Percentiles rank a stretch among this genome's conserved stretches.
Conservation (phyloP, 1,140 invertebrate species). For the Phocides pigmalion region DNA sequence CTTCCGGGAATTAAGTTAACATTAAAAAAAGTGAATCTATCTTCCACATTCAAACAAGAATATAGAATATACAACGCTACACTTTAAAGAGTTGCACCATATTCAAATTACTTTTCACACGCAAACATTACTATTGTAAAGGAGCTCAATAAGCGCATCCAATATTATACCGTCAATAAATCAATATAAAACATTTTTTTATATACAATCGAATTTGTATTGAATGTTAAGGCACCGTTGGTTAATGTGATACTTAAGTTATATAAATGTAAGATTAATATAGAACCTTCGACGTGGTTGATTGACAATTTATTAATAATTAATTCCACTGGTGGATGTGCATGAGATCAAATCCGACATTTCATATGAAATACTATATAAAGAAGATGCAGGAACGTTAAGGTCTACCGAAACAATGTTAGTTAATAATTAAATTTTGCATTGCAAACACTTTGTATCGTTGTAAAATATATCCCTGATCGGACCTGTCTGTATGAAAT, state of each 20-base stretch:
- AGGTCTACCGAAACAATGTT: conserved; percentile 6
- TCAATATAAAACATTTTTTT: conserved; percentile 7
- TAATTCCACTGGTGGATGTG: conserved; percentile 71
- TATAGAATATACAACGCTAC: too few species aligned
- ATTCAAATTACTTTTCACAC: too few species aligned
- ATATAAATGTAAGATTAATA: conserved; percentile 39
- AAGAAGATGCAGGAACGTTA: conserved; percentile 30
- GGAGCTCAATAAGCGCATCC: neutral
- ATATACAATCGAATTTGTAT: conserved; percentile 42
- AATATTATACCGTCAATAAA: neutral
- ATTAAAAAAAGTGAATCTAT: too few species aligned
- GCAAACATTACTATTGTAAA: too few species aligned
- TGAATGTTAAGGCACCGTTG: conserved; percentile 68
- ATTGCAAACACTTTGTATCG: conserved; percentile 22
- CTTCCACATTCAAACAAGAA: too few species aligned
- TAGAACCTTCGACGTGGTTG: conserved; percentile 54
- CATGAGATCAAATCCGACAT: conserved; percentile 78
- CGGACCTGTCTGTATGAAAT: conserved; percentile 15
- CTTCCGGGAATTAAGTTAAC: too few species aligned
- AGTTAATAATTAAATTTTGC: conserved; percentile 21
- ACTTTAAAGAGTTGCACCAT: too few species aligned
- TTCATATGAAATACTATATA: conserved; percentile 43
- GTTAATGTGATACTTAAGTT: conserved; percentile 57
- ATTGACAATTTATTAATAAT: conserved; percentile 49
- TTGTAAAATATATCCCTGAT: conserved; percentile 22